Percentiles rank a stretch among this genome's conserved stretches.
These are phyloP conservation scores for Zoanthus sansibaricus DNA, from an alignment of 92 coral and sea anemone genomes.

Conservation along the genomic window DNA sequence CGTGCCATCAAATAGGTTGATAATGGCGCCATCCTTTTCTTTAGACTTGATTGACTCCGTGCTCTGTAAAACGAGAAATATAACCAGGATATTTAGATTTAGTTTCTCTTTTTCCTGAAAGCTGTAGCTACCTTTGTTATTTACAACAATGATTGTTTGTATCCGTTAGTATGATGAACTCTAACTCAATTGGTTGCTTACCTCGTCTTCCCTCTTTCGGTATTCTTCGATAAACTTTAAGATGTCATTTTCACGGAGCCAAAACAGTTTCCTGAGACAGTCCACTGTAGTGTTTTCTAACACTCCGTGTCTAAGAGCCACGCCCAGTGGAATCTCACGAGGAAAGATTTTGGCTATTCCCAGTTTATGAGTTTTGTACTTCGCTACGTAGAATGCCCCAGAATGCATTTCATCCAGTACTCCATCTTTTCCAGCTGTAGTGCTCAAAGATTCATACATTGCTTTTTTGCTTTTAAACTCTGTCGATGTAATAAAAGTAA, in stretches of 20 bases:
- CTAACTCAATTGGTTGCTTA: neutral
- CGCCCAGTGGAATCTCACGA: conserved; percentile 3
- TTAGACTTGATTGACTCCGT: conserved; percentile 24
- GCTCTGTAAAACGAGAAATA: neutral
- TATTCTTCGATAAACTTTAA: conserved; percentile 11
- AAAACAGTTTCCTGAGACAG: conserved; percentile 32
- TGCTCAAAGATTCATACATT: conserved; percentile 15
- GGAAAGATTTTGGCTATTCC: conserved; percentile 36
- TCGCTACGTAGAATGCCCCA: conserved; percentile 29
- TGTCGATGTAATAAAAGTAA: neutral
- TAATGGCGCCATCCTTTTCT: conserved; percentile 38
- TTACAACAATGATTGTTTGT: too few relatives aligned
- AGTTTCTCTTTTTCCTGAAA: too few relatives aligned
- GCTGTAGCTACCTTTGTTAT: too few relatives aligned
- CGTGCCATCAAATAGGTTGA: conserved; percentile 23
- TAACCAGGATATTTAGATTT: too few relatives aligned
- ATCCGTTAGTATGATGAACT: too few relatives aligned
- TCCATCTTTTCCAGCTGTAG: neutral
- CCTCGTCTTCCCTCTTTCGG: conserved; percentile 15
- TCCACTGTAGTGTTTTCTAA: conserved; percentile 8
- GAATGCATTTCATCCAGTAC: conserved; percentile 39
- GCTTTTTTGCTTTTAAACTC: conserved; percentile 16
- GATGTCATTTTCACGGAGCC: conserved; percentile 39
- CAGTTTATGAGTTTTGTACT: neutral
- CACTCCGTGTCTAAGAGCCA: conserved; percentile 19